Percentiles rank a stretch among this genome's conserved stretches.
Evolutionary conservation across 1,140 invertebrate genomes (phyloP).

Genomic region (Eulimnadia texana): DNA sequence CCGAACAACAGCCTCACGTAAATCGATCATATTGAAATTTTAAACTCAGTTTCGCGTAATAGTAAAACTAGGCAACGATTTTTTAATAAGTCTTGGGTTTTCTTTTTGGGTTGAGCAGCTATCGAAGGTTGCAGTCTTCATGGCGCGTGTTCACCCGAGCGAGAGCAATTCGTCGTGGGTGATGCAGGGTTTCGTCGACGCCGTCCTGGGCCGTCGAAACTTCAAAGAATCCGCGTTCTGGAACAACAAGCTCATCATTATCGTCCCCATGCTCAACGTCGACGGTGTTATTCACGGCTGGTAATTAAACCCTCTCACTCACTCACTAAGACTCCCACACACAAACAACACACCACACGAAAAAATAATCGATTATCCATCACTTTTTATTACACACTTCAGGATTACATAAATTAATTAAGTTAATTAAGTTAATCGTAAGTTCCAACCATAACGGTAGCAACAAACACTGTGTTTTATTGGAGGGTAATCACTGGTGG

Average conservation of each 20-base stretch:
- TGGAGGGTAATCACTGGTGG: not conserved
- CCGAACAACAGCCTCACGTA: no score
- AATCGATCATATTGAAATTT: not conserved
- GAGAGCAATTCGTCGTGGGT: conserved; percentile 81
- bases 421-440: no score
- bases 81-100: not conserved
- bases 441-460: no score
- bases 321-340: conserved; percentile 1
- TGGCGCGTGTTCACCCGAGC: conserved; percentile 71
- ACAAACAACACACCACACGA: no score
- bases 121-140: conserved; percentile 55
- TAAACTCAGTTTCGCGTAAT: not conserved
- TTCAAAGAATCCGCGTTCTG: conserved; percentile 41
- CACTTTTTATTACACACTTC: no score
- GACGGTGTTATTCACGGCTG: conserved; percentile 79
- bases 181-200: conserved; percentile 64
- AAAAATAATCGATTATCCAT: no score
- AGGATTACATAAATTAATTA: no score
- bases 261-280: conserved; percentile 75
- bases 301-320: conserved; percentile 38
- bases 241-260: conserved; percentile 63
- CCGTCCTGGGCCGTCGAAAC: conserved; percentile 41
- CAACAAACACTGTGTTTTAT: no score
- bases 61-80: no score
- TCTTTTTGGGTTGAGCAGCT: conserved; percentile 27